These are phyloP conservation scores for Calypte anna DNA, from an alignment of 2,113 vertebrate genomes.

Conservation along the genomic window DNA sequence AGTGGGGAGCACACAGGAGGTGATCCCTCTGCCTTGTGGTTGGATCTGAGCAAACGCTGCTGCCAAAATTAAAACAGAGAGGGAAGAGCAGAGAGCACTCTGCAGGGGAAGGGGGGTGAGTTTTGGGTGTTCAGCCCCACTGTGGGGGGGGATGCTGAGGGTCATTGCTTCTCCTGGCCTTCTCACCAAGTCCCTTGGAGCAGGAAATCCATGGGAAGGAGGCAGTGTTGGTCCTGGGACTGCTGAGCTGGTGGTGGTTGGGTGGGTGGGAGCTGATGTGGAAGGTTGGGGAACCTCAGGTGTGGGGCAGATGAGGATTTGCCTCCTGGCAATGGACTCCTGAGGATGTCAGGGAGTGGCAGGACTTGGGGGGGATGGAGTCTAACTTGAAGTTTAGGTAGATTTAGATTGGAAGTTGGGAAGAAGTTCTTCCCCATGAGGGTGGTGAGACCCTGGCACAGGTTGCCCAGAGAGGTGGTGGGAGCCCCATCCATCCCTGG, in stretches of 20 bases:
- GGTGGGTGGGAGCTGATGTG: constrained; percentile 22
- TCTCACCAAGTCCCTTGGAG: not conserved
- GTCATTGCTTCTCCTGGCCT: not conserved
- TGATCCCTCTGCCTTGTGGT: not conserved
- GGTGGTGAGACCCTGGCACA: too few relatives aligned
- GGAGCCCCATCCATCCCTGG: too few relatives aligned
- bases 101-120: not conserved
- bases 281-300: not conserved
- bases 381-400: too few relatives aligned
- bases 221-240: not conserved
- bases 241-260: not conserved
- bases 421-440: too few relatives aligned
- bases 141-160: not conserved
- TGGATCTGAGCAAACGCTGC: not conserved
- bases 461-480: too few relatives aligned
- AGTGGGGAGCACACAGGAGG: not conserved
- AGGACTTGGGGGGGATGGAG: too few relatives aligned
- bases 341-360: too few relatives aligned
- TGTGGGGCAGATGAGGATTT: not conserved
- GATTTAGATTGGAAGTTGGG: too few relatives aligned
- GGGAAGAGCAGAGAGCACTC: not conserved
- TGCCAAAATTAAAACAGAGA: not conserved
- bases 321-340: too few relatives aligned
- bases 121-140: not conserved
- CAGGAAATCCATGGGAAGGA: not conserved